A percentile compares a stretch with the other conserved stretches of the same genome.
These are phyloP conservation scores for Oenanthe melanoleuca DNA, from an alignment of 2,113 vertebrate species.

Conservation along the genomic window DNA sequence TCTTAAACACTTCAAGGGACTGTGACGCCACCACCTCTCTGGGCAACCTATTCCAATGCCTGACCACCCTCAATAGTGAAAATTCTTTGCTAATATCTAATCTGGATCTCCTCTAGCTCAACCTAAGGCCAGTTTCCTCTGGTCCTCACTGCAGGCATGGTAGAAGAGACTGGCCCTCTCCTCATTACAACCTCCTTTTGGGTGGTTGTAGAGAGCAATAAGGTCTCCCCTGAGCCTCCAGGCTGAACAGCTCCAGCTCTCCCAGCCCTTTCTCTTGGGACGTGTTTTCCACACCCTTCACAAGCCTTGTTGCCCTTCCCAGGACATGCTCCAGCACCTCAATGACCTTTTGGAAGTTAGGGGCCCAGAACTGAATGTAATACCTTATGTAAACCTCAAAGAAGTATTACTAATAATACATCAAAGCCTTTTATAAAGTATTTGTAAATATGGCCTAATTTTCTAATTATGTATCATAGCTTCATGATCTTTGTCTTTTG, in stretches of 20 bases:
- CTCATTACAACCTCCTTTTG: accelerated
- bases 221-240: not conserved
- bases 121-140: not conserved
- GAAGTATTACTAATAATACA: not conserved
- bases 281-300: not conserved
- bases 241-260: not conserved
- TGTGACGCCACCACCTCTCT: not conserved
- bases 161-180: not conserved
- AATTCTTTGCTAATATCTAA: not conserved
- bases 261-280: accelerated
- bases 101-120: not conserved
- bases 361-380: not conserved
- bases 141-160: not conserved
- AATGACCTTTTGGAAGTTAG: not conserved
- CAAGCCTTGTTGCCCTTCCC: not conserved
- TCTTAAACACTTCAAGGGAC: too few relatives aligned
- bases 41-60: not conserved
- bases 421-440: not conserved
- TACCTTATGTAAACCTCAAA: not conserved
- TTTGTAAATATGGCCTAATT: not conserved
- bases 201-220: not conserved
- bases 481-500: not conserved
- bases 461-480: not conserved
- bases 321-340: not conserved
- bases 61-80: not conserved